phyloP scores from a whole-genome alignment of 2,888 invertebrate genomes.

The Xylota sylvarum region DNA sequence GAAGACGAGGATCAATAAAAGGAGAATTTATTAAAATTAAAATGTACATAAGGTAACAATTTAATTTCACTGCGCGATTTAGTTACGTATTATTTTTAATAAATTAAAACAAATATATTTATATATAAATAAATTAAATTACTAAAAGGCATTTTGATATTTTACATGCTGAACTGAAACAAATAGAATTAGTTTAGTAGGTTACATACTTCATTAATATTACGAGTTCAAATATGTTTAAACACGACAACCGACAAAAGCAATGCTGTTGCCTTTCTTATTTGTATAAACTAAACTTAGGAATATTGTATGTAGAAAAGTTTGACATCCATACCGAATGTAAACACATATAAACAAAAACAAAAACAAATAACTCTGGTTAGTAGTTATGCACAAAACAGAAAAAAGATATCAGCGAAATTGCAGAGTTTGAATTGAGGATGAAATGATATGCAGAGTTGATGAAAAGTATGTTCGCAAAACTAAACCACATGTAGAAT shows the following conservation, averaged over 20 bases:
- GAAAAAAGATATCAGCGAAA: not conserved
- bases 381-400: slow-evolving; percentile 51
- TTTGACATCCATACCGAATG: slow-evolving; percentile 5
- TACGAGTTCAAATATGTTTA: slow-evolving; percentile 66
- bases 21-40: slow-evolving; percentile 68
- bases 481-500: not conserved
- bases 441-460: not conserved
- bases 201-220: slow-evolving; percentile 70
- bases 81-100: slow-evolving; percentile 70
- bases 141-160: slow-evolving; percentile 77
- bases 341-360: slow-evolving; percentile 29
- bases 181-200: slow-evolving; percentile 76
- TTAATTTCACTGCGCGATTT: slow-evolving; percentile 70
- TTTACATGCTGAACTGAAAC: slow-evolving; percentile 76
- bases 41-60: slow-evolving; percentile 69
- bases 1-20: slow-evolving; percentile 49
- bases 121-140: slow-evolving; percentile 69
- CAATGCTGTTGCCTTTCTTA: slow-evolving; percentile 32
- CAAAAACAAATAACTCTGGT: not conserved
- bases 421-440: slow-evolving; percentile 26
- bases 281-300: slow-evolving; percentile 43
- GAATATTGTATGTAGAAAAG: slow-evolving; percentile 27
- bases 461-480: not conserved
- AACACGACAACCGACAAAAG: slow-evolving; percentile 29
- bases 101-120: slow-evolving; percentile 49